Percentiles rank a stretch among this genome's conserved stretches.
phyloP scores from a whole-genome alignment of 2,888 invertebrate genomes.

The Drosophila demipolita region DNA sequence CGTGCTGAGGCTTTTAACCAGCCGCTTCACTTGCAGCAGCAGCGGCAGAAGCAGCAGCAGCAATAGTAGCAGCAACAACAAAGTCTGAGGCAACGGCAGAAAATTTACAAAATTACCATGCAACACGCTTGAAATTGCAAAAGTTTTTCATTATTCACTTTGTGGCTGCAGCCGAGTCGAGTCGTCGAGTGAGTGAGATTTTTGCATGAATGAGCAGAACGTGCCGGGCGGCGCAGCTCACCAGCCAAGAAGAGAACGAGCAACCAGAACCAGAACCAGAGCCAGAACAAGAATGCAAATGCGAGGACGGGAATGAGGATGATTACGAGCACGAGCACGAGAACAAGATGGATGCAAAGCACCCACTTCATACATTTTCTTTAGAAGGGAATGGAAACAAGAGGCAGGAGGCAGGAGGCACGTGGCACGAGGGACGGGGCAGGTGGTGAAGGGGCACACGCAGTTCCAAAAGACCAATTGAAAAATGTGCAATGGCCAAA shows the following conservation, averaged over 20 bases:
- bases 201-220: conserved; percentile 81
- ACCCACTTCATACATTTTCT: conserved; percentile 50
- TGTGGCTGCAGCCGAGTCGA: conserved; percentile 79
- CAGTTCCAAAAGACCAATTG: conserved; percentile 72
- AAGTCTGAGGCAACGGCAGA: conserved; percentile 56
- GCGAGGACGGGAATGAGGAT: conserved; percentile 15
- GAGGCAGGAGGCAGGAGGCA: not conserved
- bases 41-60: conserved; percentile 13
- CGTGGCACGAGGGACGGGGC: not conserved
- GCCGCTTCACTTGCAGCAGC: conserved; percentile 44
- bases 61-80: conserved; percentile 13
- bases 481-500: conserved; percentile 76
- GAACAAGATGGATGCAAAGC: conserved; percentile 72
- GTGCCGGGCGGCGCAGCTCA: conserved; percentile 47
- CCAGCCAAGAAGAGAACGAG: conserved; percentile 5
- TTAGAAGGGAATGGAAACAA: not conserved
- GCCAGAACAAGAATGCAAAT: conserved; percentile 27
- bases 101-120: conserved; percentile 81
- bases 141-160: conserved; percentile 83
- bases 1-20: conserved; percentile 44
- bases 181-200: conserved; percentile 80
- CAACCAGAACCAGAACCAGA: conserved; percentile 5
- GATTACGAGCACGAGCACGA: conserved; percentile 16
- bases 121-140: conserved; percentile 82
- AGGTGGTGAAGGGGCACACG: not conserved